These are phyloP conservation scores for Ips nitidus DNA, from an alignment of 1,140 invertebrate genomes.

Conservation along the genomic window DNA sequence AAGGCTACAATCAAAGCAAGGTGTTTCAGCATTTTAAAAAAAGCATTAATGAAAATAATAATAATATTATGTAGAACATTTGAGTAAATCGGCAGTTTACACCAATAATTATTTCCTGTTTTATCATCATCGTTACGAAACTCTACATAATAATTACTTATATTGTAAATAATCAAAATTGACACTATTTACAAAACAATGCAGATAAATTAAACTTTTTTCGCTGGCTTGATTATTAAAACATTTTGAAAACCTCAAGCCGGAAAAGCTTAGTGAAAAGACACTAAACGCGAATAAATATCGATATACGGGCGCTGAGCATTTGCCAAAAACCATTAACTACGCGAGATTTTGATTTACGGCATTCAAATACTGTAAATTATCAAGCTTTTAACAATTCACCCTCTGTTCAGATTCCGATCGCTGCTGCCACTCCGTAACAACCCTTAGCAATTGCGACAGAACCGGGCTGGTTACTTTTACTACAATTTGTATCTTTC, in stretches of 20 bases:
- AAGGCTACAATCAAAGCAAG: too few relatives aligned
- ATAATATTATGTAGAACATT: too few relatives aligned
- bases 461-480: slow-evolving; percentile 1
- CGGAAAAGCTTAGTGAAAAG: too few relatives aligned
- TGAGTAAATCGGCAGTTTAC: too few relatives aligned
- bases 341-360: slow-evolving; percentile 43
- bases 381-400: slow-evolving; percentile 48
- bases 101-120: too few relatives aligned
- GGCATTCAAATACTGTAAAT: slow-evolving; percentile 46
- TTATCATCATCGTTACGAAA: too few relatives aligned
- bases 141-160: too few relatives aligned
- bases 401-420: slow-evolving; percentile 40
- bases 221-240: background rate
- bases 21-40: too few relatives aligned
- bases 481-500: background rate
- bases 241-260: too few relatives aligned
- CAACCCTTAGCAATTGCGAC: slow-evolving; percentile 9
- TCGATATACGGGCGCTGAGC: background rate
- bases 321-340: slow-evolving; percentile 19
- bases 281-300: too few relatives aligned
- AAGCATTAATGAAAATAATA: too few relatives aligned
- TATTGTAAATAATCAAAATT: background rate
- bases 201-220: background rate
- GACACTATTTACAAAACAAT: background rate
- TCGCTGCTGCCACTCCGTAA: slow-evolving; percentile 30